Evolutionary conservation across 1,140 invertebrate genomes (phyloP).

Genomic region (Drosophila rhopaloa): DNA sequence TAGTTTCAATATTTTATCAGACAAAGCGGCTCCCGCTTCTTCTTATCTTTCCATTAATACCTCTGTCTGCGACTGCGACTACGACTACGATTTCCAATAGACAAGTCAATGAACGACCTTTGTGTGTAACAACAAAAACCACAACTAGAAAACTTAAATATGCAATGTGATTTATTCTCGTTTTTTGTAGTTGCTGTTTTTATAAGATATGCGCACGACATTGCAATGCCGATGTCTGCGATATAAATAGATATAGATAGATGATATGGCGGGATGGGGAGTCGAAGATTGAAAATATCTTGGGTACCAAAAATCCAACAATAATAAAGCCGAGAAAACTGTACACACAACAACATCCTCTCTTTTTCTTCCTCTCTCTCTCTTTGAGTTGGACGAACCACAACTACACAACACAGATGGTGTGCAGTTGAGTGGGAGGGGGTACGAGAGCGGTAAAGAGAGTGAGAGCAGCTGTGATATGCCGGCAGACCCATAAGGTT

Average conservation of each 20-base stretch:
- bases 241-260: conserved; percentile 22
- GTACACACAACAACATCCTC: conserved; percentile 49
- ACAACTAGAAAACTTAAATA: conserved; percentile 50
- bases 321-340: conserved; percentile 72
- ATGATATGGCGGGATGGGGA: background rate
- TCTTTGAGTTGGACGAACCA: conserved; percentile 15
- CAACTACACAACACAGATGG: conserved; percentile 61
- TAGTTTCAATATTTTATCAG: conserved; percentile 3
- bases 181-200: conserved; percentile 16
- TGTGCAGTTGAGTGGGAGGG: conserved; percentile 36
- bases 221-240: conserved; percentile 53
- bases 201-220: conserved; percentile 67
- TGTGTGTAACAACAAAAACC: conserved; percentile 30
- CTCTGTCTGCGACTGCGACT: conserved; percentile 2
- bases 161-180: conserved; percentile 26
- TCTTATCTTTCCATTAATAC: conserved; percentile 52
- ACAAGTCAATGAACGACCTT: conserved; percentile 78
- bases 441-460: conserved; percentile 10
- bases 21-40: conserved; percentile 12
- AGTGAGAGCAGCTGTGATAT: conserved; percentile 50
- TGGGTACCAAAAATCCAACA: conserved; percentile 3
- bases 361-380: conserved; percentile 2
- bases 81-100: conserved; percentile 28
- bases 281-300: background rate
- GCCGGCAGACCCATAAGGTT: conserved; percentile 44